These are phyloP conservation scores for Leucoraja erinaceus DNA, from an alignment of 2,113 vertebrate genomes.

Conservation along the genomic window DNA sequence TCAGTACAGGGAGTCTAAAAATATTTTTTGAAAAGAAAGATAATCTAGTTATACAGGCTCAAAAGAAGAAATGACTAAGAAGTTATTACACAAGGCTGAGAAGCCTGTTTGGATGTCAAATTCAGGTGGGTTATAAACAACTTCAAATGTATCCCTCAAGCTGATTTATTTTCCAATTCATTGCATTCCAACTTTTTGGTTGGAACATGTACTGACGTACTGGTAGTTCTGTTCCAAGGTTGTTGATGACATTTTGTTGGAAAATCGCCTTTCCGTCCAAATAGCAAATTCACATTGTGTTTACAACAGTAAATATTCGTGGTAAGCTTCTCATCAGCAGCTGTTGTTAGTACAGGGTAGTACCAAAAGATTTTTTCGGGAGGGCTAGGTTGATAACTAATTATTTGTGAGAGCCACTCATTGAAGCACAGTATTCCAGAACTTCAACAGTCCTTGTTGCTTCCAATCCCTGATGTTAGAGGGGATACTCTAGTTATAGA, in stretches of 20 bases:
- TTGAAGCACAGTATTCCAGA: no score
- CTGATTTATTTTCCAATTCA: neutral
- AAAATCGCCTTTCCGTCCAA: neutral
- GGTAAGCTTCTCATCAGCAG: neutral
- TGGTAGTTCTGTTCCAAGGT: neutral
- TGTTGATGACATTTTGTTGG: neutral
- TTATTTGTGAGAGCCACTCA: no score
- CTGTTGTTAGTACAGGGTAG: neutral
- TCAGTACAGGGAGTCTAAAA: neutral
- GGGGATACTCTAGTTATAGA: no score
- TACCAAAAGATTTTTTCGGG: no score
- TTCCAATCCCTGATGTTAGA: no score
- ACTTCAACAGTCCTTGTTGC: no score
- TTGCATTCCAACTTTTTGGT: neutral
- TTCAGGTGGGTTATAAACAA: neutral
- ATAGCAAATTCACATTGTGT: neutral
- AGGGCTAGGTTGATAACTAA: no score
- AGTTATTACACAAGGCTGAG: neutral
- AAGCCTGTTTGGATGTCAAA: neutral
- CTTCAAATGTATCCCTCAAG: neutral
- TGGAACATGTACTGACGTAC: neutral
- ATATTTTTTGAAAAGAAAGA: neutral
- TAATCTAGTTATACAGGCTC: neutral
- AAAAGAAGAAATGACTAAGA: neutral
- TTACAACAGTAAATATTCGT: neutral